Evolutionary conservation across 2,113 vertebrate genomes (phyloP).

Genomic region (Bos indicus): DNA sequence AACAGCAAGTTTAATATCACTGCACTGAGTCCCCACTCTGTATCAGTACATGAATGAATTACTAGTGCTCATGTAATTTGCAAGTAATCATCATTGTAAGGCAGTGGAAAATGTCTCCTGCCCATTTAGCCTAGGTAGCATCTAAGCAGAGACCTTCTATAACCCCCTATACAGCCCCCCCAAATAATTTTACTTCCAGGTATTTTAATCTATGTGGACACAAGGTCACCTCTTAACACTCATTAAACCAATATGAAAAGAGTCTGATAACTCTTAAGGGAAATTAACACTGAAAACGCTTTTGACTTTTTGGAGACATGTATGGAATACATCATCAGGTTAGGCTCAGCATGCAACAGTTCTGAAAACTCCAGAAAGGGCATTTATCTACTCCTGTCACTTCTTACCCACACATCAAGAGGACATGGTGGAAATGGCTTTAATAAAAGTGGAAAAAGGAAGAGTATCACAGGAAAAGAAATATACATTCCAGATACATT

Average conservation of each 20-base stretch:
- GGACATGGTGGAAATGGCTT: neutral
- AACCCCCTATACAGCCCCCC: neutral
- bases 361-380: neutral
- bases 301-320: slow-evolving; percentile 63
- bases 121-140: neutral
- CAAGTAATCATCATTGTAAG: neutral
- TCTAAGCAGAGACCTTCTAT: neutral
- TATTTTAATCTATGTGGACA: slow-evolving; percentile 66
- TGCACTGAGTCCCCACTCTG: neutral
- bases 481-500: slow-evolving; percentile 28
- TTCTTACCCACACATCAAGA: neutral
- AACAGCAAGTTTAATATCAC: slow-evolving; percentile 9
- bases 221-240: slow-evolving; percentile 76
- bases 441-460: slow-evolving; percentile 13
- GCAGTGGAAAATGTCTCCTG: neutral
- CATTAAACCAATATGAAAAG: slow-evolving; percentile 62
- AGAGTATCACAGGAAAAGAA: slow-evolving; percentile 29
- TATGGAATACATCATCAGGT: slow-evolving; percentile 54
- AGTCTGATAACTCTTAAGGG: slow-evolving; percentile 76
- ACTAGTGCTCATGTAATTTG: neutral
- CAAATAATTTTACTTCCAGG: slow-evolving; percentile 31
- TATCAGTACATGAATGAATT: slow-evolving; percentile 29
- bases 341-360: slow-evolving; percentile 37
- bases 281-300: slow-evolving; percentile 72
- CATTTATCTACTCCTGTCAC: neutral